These are phyloP conservation scores for Mandrillus leucophaeus DNA, from an alignment of 2,113 vertebrate genomes.

Conservation along the genomic window DNA sequence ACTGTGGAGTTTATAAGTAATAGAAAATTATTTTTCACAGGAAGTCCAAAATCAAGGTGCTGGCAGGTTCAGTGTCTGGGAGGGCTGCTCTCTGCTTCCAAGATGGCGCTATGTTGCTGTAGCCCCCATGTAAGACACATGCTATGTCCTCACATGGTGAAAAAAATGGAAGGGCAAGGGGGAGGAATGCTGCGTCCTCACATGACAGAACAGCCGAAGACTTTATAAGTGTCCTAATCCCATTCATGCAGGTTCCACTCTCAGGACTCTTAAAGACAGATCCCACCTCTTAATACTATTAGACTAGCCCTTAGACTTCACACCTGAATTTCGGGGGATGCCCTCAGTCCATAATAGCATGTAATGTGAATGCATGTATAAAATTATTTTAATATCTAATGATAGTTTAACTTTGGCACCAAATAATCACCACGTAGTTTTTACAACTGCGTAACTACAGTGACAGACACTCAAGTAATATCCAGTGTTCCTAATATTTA, in stretches of 20 bases:
- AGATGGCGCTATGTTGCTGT: neutral
- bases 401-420: neutral
- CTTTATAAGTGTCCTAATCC: neutral
- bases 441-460: neutral
- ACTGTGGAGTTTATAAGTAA: neutral
- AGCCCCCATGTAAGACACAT: no score
- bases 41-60: neutral
- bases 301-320: neutral
- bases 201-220: neutral
- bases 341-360: neutral
- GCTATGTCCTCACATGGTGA: neutral
- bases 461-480: neutral
- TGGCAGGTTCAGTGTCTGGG: neutral
- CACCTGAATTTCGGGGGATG: neutral
- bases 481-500: neutral
- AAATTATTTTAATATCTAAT: neutral
- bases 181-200: neutral
- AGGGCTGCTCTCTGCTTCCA: neutral
- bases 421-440: neutral
- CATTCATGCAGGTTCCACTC: neutral
- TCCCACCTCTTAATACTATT: neutral
- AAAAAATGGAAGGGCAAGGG: neutral
- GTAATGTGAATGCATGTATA: neutral
- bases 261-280: neutral
- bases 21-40: neutral